These are phyloP conservation scores for Cephus sareptanus DNA, from an alignment of 2,888 invertebrate genomes.

Conservation along the genomic window DNA sequence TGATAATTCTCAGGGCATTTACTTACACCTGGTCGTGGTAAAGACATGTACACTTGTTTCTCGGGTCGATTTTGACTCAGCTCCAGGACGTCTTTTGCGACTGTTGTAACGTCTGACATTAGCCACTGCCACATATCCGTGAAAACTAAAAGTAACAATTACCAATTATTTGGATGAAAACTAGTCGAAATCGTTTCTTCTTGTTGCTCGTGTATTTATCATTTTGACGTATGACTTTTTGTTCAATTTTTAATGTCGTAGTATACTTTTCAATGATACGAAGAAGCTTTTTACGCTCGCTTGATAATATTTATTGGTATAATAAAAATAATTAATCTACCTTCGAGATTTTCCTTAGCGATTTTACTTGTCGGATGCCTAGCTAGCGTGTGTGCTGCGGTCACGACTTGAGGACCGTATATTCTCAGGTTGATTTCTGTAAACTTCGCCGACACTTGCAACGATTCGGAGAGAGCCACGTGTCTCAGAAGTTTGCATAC, in stretches of 20 bases:
- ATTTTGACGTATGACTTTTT: not conserved
- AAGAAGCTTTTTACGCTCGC: not conserved
- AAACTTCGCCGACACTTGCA: conserved; percentile 96
- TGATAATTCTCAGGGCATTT: not conserved
- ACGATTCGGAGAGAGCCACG: conserved; percentile 92
- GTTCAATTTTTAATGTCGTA: not conserved
- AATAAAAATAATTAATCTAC: conserved; percentile 46
- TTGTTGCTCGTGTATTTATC: not conserved
- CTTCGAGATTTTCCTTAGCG: conserved; percentile 95
- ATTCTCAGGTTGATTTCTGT: conserved; percentile 95
- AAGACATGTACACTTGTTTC: conserved; percentile 90
- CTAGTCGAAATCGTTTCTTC: not conserved
- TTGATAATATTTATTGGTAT: not conserved
- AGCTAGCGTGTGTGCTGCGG: conserved; percentile 92
- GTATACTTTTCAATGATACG: not conserved
- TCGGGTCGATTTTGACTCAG: conserved; percentile 76
- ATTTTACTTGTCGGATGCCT: conserved; percentile 94
- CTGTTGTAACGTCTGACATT: conserved; percentile 88
- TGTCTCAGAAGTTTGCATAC: conserved; percentile 96
- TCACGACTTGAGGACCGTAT: conserved; percentile 94
- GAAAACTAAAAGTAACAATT: conserved; percentile 72
- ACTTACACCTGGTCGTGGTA: conserved; percentile 93
- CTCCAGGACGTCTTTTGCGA: conserved; percentile 90
- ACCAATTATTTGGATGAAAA: not conserved
- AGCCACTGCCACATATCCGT: conserved; percentile 96